Percentiles rank a stretch among this genome's conserved stretches.
Evolutionary conservation across 2,888 invertebrate genomes (phyloP).

Genomic region (Chalcis sispes): DNA sequence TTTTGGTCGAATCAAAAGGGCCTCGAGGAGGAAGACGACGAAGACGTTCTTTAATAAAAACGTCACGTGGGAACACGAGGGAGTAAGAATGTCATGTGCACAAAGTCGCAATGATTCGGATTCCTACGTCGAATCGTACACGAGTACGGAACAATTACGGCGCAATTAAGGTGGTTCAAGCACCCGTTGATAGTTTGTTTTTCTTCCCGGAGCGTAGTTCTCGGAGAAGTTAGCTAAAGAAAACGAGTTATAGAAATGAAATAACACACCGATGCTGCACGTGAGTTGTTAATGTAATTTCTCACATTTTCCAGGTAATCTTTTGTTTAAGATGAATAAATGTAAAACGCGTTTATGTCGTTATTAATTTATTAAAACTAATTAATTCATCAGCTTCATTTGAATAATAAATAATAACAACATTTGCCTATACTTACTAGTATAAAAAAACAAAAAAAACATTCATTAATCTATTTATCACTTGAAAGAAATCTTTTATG

Average conservation of each 20-base stretch:
- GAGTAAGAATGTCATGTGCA: slow-evolving; percentile 1
- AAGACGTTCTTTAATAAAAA: too few relatives aligned
- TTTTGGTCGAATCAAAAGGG: background rate
- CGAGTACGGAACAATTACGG: slow-evolving; percentile 41
- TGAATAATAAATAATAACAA: too few relatives aligned
- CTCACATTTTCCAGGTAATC: too few relatives aligned
- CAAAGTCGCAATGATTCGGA: slow-evolving; percentile 24
- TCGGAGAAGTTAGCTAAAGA: background rate
- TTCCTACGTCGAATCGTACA: slow-evolving; percentile 3
- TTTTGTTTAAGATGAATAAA: too few relatives aligned
- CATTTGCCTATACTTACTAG: too few relatives aligned
- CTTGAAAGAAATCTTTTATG: background rate
- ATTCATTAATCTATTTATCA: too few relatives aligned
- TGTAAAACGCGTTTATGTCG: too few relatives aligned
- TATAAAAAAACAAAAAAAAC: too few relatives aligned
- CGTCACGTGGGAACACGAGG: slow-evolving; percentile 30
- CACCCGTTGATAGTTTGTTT: slow-evolving; percentile 11
- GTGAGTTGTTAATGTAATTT: too few relatives aligned
- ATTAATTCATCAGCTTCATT: too few relatives aligned
- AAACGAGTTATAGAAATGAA: background rate
- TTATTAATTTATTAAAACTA: too few relatives aligned
- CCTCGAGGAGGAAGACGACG: background rate
- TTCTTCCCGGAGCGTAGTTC: slow-evolving; percentile 6
- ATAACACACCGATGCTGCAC: too few relatives aligned
- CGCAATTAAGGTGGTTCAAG: slow-evolving; percentile 26